phyloP scores from a whole-genome alignment of 2,797 vertebrate genomes.

The Schizopygopsis malacanthus region DNA sequence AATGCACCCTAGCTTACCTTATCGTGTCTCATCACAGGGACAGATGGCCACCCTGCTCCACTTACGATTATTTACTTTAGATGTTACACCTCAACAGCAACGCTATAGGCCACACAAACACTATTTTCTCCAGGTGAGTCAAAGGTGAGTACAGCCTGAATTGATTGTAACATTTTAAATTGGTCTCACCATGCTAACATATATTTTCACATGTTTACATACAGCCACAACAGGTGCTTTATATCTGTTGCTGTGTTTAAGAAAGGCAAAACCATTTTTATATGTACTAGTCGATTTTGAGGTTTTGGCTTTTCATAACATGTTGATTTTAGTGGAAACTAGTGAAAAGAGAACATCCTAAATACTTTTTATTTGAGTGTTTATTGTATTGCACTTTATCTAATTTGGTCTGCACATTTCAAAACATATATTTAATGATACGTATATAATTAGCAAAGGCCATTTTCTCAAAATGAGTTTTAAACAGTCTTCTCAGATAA shows the following conservation, averaged over 20 bases:
- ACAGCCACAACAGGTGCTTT: conserved; percentile 12
- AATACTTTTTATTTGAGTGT: background rate
- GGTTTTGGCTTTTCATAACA: background rate
- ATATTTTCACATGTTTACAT: conserved; percentile 9
- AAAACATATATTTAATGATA: background rate
- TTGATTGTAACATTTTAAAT: background rate
- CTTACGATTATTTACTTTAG: conserved; percentile 77
- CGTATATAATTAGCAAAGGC: background rate
- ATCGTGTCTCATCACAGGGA: conserved; percentile 63
- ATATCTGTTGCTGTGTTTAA: background rate
- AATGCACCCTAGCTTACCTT: conserved; percentile 74
- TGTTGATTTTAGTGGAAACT: background rate
- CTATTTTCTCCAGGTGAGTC: conserved; percentile 12
- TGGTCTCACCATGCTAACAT: background rate
- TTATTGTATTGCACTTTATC: background rate
- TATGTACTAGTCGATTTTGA: background rate
- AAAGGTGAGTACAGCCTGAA: conserved; percentile 5
- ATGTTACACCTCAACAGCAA: conserved; percentile 43
- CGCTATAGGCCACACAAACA: conserved; percentile 2
- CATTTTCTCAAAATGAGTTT: background rate
- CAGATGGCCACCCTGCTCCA: conserved; percentile 82
- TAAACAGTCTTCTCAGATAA: background rate
- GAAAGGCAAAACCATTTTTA: background rate
- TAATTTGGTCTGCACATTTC: background rate
- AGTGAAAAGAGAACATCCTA: background rate